A percentile compares a stretch with the other conserved stretches of the same genome.
These are phyloP conservation scores for Acanthosepion pharaonis DNA, from an alignment of 2,888 invertebrate genomes.

Conservation along the genomic window DNA sequence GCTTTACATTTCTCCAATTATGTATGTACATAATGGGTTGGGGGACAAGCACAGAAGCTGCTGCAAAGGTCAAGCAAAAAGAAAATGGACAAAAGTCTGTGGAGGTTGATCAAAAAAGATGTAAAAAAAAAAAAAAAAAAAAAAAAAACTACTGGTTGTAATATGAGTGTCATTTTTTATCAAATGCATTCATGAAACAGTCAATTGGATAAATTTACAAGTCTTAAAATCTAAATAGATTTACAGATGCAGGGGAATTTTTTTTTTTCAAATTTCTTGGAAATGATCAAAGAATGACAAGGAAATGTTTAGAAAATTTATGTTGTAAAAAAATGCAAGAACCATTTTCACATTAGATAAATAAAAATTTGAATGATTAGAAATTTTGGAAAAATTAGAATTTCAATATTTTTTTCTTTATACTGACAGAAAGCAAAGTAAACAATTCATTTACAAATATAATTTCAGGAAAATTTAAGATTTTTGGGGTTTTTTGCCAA, in stretches of 20 bases:
- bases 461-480: too few species aligned
- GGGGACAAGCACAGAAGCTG: conserved; percentile 34
- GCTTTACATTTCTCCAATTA: not conserved
- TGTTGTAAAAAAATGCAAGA: not conserved
- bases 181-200: not conserved
- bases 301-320: not conserved
- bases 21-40: not conserved
- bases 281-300: too few species aligned
- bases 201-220: not conserved
- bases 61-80: conserved; percentile 45
- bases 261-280: not conserved
- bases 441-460: not conserved
- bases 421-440: not conserved
- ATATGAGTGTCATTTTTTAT: not conserved
- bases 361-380: not conserved
- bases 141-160: not conserved
- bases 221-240: not conserved
- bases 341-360: not conserved
- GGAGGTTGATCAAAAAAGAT: not conserved
- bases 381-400: not conserved
- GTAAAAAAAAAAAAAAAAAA: not conserved
- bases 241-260: not conserved
- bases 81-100: not conserved
- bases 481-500: too few species aligned
- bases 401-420: not conserved